Conservation (phyloP, 2,113 vertebrate species). For the Nicator chloris region DNA sequence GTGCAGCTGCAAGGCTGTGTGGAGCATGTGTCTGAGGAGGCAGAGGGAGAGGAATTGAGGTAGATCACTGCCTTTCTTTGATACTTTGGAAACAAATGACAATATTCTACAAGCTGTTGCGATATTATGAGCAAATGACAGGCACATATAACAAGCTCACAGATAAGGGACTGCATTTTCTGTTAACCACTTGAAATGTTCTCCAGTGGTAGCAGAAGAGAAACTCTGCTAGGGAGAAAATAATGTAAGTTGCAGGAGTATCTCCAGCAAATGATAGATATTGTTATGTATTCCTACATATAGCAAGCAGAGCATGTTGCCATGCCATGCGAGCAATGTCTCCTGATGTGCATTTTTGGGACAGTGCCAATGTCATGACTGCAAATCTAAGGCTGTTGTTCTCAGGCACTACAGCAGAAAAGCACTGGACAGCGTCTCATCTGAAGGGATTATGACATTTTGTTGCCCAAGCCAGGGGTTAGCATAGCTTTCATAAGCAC, state of each 20-base stretch:
- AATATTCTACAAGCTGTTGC: background rate
- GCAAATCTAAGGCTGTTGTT: background rate
- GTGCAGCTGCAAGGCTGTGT: background rate
- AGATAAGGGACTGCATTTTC: background rate
- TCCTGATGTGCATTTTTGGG: background rate
- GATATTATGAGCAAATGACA: background rate
- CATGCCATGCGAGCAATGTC: rapidly evolving
- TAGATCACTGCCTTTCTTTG: background rate
- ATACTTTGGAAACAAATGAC: background rate
- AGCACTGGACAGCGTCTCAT: background rate
- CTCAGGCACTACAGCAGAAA: background rate
- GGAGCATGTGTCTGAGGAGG: rapidly evolving
- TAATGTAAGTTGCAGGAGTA: background rate
- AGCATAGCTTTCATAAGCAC: background rate
- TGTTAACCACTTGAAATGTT: background rate
- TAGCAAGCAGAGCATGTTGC: rapidly evolving
- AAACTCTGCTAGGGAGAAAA: background rate
- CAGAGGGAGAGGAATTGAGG: background rate
- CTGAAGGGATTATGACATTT: background rate
- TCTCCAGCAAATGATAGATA: background rate
- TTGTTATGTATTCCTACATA: background rate
- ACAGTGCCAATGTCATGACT: background rate
- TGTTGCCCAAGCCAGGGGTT: background rate
- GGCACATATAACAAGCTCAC: background rate
- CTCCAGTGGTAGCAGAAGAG: background rate